Base-by-base conservation (phyloP, 1,140 invertebrate species). In the Ericerus pela region DNA sequence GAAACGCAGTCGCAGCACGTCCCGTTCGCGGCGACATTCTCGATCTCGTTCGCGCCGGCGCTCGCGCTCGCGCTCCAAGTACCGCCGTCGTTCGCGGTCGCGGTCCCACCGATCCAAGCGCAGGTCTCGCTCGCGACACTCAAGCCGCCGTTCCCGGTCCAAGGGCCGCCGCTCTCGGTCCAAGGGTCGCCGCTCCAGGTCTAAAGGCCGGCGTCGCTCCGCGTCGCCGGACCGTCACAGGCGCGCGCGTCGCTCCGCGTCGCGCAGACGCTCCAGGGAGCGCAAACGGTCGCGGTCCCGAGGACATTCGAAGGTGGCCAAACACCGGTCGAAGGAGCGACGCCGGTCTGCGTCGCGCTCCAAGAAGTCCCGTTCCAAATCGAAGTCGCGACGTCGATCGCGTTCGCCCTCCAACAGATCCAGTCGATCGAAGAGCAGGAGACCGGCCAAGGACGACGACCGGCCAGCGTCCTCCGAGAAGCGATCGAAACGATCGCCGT, bases 151-250 rank as follows among this genome's bases (percentile, higher is more conserved):
- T 43, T 77, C 75, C n/a, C 69, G 75, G 56, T 76, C 76, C 1
- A 67, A 76, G 58, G 72, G 71, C 12, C 66, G 71, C 2, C 69
- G 60, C 10, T 73, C 75, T 2, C 69, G 76, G 2, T 77, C 76
- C 0, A 67, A 75, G 6, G n/a, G n/a, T n/a, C 73, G 76, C 1
- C 68, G 76, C 5, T 78, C 76, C 0, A 67, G 74, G 8, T 83
- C 80, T 0, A 74, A 81, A 6, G 79, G 81, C 52, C 61, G 70
- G n/a, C n/a, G n/a, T n/a, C n/a, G n/a, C n/a, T n/a, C n/a, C n/a
- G n/a, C n/a, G n/a, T n/a, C n/a, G n/a, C n/a, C n/a, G n/a, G n/a
- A n/a, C n/a, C n/a, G n/a, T n/a, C n/a, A n/a, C n/a, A n/a, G n/a
- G n/a, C n/a, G n/a, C n/a, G n/a, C n/a, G n/a, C n/a, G n/a, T n/a